Evolutionary conservation across 2,888 invertebrate genomes (phyloP).

Genomic region (Lamellibrachia columna): DNA sequence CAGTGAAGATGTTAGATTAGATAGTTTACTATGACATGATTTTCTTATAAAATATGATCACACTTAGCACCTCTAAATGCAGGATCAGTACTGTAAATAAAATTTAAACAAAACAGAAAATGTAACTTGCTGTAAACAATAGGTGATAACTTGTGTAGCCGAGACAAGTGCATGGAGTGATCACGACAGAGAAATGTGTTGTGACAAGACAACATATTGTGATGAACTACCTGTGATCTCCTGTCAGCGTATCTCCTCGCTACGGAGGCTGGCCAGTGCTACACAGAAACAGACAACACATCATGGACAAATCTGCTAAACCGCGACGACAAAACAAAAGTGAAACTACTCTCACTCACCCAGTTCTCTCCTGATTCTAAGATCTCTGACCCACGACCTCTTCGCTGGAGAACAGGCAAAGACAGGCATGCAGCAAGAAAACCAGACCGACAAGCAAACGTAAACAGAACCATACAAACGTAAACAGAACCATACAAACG

Average conservation of each 20-base stretch:
- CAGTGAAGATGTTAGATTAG: not conserved
- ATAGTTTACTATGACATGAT: no score
- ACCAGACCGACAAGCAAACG: no score
- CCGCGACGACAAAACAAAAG: not conserved
- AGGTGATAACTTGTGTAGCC: not conserved
- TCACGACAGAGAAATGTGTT: not conserved
- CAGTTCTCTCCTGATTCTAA: constrained; percentile 11
- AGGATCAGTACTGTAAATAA: no score
- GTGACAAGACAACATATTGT: not conserved
- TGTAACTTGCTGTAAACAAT: not conserved
- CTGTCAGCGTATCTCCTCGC: not conserved
- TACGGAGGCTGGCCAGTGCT: not conserved
- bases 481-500: no score
- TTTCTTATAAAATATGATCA: not conserved
- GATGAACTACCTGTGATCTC: not conserved
- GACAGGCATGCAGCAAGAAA: not conserved
- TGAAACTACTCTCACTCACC: constrained; percentile 1
- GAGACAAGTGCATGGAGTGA: not conserved
- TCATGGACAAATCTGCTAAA: not conserved
- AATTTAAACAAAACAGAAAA: not conserved
- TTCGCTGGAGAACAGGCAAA: not conserved
- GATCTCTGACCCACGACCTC: not conserved
- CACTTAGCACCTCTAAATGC: not conserved
- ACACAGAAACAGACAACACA: not conserved
- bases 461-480: not conserved